Conservation (phyloP, 1,140 invertebrate genomes). For the Trinorchestia longiramus region DNA sequence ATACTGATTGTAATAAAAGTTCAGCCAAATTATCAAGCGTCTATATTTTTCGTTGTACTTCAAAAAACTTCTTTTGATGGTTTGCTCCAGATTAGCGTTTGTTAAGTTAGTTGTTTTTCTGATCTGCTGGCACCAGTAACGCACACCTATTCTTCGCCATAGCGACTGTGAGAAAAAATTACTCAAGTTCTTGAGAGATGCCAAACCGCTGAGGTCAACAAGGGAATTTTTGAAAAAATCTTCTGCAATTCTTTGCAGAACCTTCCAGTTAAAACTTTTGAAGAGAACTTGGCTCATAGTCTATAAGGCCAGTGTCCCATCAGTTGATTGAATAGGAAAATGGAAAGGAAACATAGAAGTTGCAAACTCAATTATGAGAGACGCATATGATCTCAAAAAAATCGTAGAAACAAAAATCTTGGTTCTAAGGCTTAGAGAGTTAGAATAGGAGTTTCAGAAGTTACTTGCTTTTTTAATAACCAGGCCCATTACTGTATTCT, state of each 20-base stretch:
- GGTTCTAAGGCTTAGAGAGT: neutral
- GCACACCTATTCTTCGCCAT: neutral
- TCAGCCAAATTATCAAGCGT: too few relatives aligned
- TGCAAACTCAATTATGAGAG: conserved; percentile 38
- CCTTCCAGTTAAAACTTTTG: conserved; percentile 29
- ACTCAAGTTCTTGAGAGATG: conserved; percentile 23
- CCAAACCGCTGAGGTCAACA: neutral
- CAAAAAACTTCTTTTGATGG: neutral
- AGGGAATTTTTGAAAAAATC: conserved; percentile 29
- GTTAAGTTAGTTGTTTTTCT: neutral
- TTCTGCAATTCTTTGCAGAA: conserved; percentile 27
- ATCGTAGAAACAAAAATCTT: neutral
- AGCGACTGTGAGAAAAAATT: neutral
- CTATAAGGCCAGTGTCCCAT: neutral
- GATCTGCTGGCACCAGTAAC: neutral
- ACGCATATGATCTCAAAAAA: neutral
- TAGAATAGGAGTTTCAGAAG: neutral
- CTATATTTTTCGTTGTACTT: neutral
- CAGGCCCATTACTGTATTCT: neutral
- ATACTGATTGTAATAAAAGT: too few relatives aligned
- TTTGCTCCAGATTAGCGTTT: neutral
- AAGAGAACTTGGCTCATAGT: conserved; percentile 2
- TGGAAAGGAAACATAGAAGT: neutral
- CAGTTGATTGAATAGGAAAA: conserved; percentile 22
- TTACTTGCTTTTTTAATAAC: neutral